phyloP scores from a whole-genome alignment of 2,113 vertebrate genomes.

The Triplophysa dalaica region DNA sequence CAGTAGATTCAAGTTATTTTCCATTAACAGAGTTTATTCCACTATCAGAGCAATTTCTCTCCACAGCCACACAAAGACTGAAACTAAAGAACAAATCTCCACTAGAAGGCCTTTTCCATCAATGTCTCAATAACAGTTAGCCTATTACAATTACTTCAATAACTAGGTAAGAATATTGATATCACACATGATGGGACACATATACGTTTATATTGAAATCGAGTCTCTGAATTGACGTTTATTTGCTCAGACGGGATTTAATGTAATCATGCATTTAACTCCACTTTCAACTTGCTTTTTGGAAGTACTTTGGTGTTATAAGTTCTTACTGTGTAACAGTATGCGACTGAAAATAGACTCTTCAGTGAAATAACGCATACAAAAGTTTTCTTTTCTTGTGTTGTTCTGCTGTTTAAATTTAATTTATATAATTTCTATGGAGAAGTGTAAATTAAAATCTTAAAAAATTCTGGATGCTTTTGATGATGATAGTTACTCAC shows the following conservation, averaged over 20 bases:
- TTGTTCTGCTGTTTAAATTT: neutral
- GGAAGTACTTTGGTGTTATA: neutral
- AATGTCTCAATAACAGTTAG: neutral
- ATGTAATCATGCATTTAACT: constrained; percentile 1
- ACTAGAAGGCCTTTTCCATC: constrained; percentile 1
- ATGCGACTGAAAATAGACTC: neutral
- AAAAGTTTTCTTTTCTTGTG: neutral
- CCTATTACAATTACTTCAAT: neutral
- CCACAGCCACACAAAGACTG: neutral
- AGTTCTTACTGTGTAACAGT: neutral
- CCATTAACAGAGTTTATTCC: constrained; percentile 40
- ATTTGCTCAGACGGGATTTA: constrained; percentile 21
- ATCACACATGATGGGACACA: neutral
- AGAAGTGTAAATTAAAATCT: no score
- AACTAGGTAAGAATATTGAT: constrained; percentile 4
- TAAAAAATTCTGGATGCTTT: no score
- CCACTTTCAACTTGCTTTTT: neutral
- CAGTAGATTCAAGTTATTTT: constrained; percentile 40
- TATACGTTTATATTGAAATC: neutral
- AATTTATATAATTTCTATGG: no score
- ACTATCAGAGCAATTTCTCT: constrained; percentile 4
- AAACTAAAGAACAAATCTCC: constrained; percentile 15
- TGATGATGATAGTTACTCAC: no score
- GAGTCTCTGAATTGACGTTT: neutral
- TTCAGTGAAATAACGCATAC: neutral